phyloP scores from a whole-genome alignment of 2,888 invertebrate species.

The Apocheima hispidaria region DNA sequence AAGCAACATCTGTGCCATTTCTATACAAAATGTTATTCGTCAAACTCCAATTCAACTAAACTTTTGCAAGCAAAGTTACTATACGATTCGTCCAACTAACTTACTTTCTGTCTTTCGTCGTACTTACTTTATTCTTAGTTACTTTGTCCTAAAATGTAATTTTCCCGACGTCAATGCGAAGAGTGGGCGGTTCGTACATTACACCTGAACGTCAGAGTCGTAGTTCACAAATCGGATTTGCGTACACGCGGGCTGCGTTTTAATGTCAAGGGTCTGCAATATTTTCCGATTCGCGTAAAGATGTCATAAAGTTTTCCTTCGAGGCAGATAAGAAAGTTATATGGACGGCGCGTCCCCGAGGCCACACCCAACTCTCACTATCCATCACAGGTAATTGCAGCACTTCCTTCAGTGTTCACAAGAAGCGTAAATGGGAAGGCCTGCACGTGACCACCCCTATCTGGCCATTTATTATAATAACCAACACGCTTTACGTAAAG shows the following conservation, averaged over 20 bases:
- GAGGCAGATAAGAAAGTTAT: slow-evolving; percentile 80
- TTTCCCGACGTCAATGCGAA: slow-evolving; percentile 21
- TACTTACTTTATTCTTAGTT: too few relatives aligned
- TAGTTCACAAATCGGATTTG: slow-evolving; percentile 61
- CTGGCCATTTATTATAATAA: slow-evolving; percentile 69
- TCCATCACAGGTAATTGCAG: slow-evolving; percentile 80
- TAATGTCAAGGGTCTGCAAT: slow-evolving; percentile 73
- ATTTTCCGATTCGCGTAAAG: slow-evolving; percentile 79
- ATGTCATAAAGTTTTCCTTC: slow-evolving; percentile 79
- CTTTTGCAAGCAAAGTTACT: not conserved
- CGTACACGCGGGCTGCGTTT: slow-evolving; percentile 61
- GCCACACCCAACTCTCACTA: slow-evolving; percentile 75
- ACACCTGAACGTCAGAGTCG: slow-evolving; percentile 38
- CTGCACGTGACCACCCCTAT: slow-evolving; percentile 76
- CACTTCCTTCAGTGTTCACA: slow-evolving; percentile 77
- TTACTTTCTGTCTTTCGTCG: slow-evolving; percentile 2
- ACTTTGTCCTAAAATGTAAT: slow-evolving; percentile 24
- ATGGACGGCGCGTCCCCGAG: slow-evolving; percentile 72
- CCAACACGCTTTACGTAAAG: slow-evolving; percentile 59
- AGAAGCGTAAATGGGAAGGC: slow-evolving; percentile 75
- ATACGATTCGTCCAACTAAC: slow-evolving; percentile 8
- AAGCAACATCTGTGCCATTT: not conserved
- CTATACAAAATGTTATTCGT: not conserved
- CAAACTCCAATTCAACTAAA: not conserved
- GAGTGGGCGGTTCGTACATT: slow-evolving; percentile 20